Base-by-base conservation (phyloP, 2,888 invertebrate genomes). In the Thymelicus lineola region DNA sequence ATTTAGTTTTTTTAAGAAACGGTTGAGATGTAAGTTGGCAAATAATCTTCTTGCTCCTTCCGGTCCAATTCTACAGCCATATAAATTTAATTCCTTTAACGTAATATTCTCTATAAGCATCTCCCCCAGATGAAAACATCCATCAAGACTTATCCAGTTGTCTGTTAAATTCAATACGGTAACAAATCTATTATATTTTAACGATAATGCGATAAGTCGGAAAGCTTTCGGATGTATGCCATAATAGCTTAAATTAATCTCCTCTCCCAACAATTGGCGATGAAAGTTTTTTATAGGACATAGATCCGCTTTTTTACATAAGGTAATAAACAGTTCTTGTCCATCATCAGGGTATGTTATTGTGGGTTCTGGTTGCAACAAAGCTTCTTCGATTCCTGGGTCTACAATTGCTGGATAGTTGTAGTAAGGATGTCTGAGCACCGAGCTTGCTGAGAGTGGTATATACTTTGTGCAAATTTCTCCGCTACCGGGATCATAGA, bases 321-420 rank as follows among this genome's bases (percentile, higher is more conserved):
- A 53, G 9, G 74, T 77, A 59, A 85, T 66, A 70, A 87, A 86
- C 7, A 83, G 72, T n/a, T 86, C 82, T 75, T 83, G 85, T 0
- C 87, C 86, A 64, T 86, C 84, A 53, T 79, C 79, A 6, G 79
- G 69, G 64, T 80, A 85, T 70, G 72, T 78, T 38, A 76, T 75
- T 67, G 70, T 73, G 10, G 79, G 77, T 68, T 78, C 76, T 15
- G 82, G 80, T 14, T 76, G 63, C 4, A 78, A 63, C 12, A 86
- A 74, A 17, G 85, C 84, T n/a, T 79, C 76, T 62, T 76, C 42
- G 20, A 86, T 80, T 14, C 86, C 86, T 7, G 85, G 85, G 62
- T 87, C 84, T 6, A 17, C 45, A 35, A 86, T 72, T 3, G 76
- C 74, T 12, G 86, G 86, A 66, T 85, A 86, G 17, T 72, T 76